Conservation (phyloP, 2,113 vertebrate species). For the Melospiza georgiana region DNA sequence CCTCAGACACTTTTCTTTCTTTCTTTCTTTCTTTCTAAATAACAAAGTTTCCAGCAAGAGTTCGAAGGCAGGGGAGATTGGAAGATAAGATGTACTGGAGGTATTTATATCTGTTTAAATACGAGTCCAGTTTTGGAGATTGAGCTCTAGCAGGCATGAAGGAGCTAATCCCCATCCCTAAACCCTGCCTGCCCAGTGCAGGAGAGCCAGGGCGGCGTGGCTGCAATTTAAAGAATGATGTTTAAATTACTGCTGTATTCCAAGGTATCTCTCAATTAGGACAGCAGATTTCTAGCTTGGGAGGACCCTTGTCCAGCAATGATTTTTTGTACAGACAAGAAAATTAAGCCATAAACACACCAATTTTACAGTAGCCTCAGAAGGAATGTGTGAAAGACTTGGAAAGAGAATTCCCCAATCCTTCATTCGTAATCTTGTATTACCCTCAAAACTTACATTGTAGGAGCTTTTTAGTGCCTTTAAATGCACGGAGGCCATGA, state of each 20-base stretch:
- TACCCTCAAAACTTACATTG: neutral
- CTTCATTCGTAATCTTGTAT: neutral
- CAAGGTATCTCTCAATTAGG: neutral
- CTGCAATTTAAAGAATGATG: neutral
- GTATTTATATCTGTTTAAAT: conserved; percentile 63
- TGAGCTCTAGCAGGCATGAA: neutral
- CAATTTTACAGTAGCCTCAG: neutral
- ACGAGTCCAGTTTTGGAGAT: conserved; percentile 28
- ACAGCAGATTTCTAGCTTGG: neutral
- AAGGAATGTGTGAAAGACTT: neutral
- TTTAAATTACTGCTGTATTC: neutral
- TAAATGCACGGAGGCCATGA: neutral
- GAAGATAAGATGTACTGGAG: conserved; percentile 41
- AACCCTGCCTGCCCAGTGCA: conserved; percentile 1
- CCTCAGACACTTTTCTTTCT: neutral
- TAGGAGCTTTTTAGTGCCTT: neutral
- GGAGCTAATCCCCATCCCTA: conserved; percentile 23
- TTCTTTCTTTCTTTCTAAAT: neutral
- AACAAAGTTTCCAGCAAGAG: neutral
- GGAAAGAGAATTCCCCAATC: neutral
- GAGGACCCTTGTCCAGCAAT: neutral
- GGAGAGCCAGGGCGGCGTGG: neutral
- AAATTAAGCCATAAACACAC: neutral
- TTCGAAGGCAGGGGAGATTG: neutral
- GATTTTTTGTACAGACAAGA: neutral